Evolutionary conservation across 2,888 invertebrate species (phyloP).

Genomic region (Tetranychus piercei): DNA sequence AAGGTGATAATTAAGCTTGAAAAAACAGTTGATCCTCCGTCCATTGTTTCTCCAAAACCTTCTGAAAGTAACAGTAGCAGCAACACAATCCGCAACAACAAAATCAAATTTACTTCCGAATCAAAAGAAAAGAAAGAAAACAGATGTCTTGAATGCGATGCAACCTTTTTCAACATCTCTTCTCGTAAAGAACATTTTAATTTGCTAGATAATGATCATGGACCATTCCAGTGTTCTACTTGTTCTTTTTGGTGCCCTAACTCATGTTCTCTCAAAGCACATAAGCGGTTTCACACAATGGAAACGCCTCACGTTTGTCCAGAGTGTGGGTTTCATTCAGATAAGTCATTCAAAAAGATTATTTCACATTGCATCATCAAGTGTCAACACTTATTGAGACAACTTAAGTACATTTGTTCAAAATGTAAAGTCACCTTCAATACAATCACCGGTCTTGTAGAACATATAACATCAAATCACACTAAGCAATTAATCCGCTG

Average conservation of each 20-base stretch:
- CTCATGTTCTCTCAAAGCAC: neutral
- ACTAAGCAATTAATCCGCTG: neutral
- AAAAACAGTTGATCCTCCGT: neutral
- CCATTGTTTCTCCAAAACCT: neutral
- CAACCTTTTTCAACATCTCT: constrained; percentile 20
- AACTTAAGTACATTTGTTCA: constrained; percentile 53
- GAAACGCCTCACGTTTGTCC: neutral
- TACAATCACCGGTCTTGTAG: neutral
- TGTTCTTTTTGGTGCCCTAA: constrained; percentile 5
- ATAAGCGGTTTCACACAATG: neutral
- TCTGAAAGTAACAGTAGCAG: neutral
- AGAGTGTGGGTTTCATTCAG: constrained; percentile 4
- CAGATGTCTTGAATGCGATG: constrained; percentile 26
- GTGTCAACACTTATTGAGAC: constrained; percentile 62
- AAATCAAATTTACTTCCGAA: neutral
- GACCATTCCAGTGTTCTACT: constrained; percentile 14
- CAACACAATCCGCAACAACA: neutral
- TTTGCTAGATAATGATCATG: constrained; percentile 16
- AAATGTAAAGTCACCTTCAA: neutral
- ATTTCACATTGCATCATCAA: constrained; percentile 43
- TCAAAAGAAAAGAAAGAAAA: constrained; percentile 2
- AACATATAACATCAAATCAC: neutral
- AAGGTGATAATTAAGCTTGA: neutral
- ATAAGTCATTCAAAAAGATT: neutral
- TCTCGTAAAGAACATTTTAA: constrained; percentile 25